These are phyloP conservation scores for Pelobates fuscus DNA, from an alignment of 2,113 vertebrate species.

Conservation along the genomic window DNA sequence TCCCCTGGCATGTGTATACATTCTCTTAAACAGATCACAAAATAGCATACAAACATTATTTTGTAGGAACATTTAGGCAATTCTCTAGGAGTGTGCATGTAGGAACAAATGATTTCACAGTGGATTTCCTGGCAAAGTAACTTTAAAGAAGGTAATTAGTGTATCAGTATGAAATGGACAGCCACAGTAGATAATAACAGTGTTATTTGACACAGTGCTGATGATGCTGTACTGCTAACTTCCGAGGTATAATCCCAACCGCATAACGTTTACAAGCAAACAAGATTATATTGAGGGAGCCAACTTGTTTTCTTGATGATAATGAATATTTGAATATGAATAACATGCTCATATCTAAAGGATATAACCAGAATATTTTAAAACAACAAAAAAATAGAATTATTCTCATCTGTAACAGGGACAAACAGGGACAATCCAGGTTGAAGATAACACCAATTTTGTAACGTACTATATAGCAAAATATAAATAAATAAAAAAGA, in stretches of 20 bases:
- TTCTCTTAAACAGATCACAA: not conserved
- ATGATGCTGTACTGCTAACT: conserved; percentile 1
- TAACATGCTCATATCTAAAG: too few relatives aligned
- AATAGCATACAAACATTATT: not conserved
- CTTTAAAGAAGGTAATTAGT: not conserved
- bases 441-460: too few relatives aligned
- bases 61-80: not conserved
- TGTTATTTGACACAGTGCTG: not conserved
- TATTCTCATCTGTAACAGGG: too few relatives aligned
- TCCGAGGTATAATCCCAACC: not conserved
- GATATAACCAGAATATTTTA: too few relatives aligned
- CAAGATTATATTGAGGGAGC: not conserved
- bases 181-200: not conserved
- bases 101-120: not conserved
- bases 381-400: too few relatives aligned
- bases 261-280: not conserved
- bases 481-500: too few relatives aligned
- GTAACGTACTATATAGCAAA: too few relatives aligned
- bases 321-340: too few relatives aligned
- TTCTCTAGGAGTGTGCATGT: not conserved
- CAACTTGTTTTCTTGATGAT: too few relatives aligned
- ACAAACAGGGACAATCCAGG: too few relatives aligned
- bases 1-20: not conserved
- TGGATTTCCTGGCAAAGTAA: not conserved
- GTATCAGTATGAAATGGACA: not conserved